These are phyloP conservation scores for Phrynocephalus guinanensis DNA, from an alignment of 2,797 vertebrate species.

Conservation along the genomic window DNA sequence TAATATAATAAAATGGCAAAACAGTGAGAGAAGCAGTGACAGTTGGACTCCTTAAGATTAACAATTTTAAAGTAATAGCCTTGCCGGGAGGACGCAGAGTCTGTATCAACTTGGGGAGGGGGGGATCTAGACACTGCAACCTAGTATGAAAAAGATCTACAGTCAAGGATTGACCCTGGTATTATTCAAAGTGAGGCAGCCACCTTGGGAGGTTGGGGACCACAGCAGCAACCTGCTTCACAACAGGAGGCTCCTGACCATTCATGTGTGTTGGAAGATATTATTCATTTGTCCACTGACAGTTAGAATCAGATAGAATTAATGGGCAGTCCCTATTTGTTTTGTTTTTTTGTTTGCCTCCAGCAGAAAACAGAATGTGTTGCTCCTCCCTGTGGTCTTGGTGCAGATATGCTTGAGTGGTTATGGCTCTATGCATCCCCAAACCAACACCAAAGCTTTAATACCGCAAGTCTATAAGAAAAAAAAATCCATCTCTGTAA, in stretches of 20 bases:
- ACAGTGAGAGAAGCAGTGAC: not conserved
- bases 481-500: slow-evolving; percentile 49
- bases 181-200: not conserved
- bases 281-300: not conserved
- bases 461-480: slow-evolving; percentile 14
- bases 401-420: slow-evolving; percentile 47
- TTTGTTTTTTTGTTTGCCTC: not conserved
- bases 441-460: slow-evolving; percentile 44
- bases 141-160: slow-evolving; percentile 35
- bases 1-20: not conserved
- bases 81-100: not conserved
- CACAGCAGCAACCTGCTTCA: not conserved
- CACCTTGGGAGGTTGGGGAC: not conserved
- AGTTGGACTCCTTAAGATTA: not conserved
- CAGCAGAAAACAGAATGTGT: not conserved
- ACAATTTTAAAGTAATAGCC: not conserved
- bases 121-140: not conserved
- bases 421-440: not conserved
- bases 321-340: not conserved
- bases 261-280: not conserved
- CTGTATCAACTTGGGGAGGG: not conserved
- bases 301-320: not conserved
- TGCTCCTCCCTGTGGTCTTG: slow-evolving; percentile 36
- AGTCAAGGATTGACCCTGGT: not conserved
- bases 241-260: not conserved